phyloP scores from a whole-genome alignment of 2,113 vertebrate genomes.

The Gyps fulvus region DNA sequence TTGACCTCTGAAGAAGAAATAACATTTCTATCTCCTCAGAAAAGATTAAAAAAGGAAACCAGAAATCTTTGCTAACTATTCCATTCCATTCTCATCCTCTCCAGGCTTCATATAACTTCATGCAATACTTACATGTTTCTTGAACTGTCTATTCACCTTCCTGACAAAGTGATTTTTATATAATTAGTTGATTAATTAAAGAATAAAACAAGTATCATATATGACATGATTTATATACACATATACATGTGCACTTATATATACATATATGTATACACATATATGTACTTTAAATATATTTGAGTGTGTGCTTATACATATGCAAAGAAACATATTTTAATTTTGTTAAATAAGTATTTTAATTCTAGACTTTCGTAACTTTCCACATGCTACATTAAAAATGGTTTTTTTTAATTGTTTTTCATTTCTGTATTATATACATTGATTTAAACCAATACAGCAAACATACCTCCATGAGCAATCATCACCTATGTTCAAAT shows the following conservation, averaged over 20 bases:
- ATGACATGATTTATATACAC: background rate
- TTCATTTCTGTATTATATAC: background rate
- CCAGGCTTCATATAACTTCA: background rate
- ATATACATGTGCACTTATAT: background rate
- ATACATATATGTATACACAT: background rate
- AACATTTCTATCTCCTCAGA: background rate
- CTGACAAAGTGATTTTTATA: background rate
- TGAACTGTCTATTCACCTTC: background rate
- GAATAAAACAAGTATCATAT: background rate
- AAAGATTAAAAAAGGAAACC: background rate
- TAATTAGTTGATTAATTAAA: background rate
- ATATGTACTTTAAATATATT: background rate
- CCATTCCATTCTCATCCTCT: background rate
- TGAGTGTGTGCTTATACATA: background rate
- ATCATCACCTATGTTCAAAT: background rate
- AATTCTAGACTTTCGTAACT: background rate
- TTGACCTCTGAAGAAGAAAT: background rate
- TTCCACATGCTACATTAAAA: background rate
- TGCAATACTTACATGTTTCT: background rate
- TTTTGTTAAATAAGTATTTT: background rate
- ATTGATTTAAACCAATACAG: background rate
- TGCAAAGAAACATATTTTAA: background rate
- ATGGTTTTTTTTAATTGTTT: background rate
- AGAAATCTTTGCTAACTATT: background rate
- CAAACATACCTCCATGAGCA: background rate